Base-by-base conservation (phyloP, 1,140 invertebrate species). In the Trypoxylus dichotomus region DNA sequence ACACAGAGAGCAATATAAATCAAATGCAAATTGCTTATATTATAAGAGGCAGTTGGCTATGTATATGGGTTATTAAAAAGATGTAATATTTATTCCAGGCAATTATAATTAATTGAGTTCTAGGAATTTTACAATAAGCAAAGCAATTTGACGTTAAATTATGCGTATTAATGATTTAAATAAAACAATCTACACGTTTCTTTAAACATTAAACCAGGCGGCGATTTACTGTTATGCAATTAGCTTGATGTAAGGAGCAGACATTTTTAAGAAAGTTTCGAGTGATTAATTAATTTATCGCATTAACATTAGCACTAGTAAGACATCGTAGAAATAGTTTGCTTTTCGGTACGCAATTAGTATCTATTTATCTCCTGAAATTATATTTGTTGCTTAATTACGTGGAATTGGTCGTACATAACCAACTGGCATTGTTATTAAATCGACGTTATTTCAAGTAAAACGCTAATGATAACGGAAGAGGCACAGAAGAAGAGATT, bases 71-170 rank as follows among this genome's bases (percentile, higher is more conserved):
- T 68, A 68, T 68, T 68, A 68, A 68, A 24, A 15, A 68, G 19
- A 68, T 29, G 60, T 29, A 68, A 68, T 68, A 29, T 29, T 68
- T 29, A 68, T 29, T 68, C 60, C 27, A 68, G 25, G 19, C 27
- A 68, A 68, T 68, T 68, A 68, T 68, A 68, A 68, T 68, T 68
- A 68, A 68, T 68, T 68, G 60, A 68, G 8, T 68, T 68, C 60
- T 29, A 68, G 60, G 60, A 68, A 68, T 68, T 68, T 68, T 29
- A 29, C 60, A 27, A 68, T 68, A 68, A 68, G 21, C 60, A 68
- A 68, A 68, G 60, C 60, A 68, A 68, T 68, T 68, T 68, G 60
- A 68, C 60, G 60, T 68, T 68, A 68, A 68, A 68, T 68, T 68
- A 68, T 29, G 27, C 60, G 7, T 29, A 27, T 27, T 68, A 63